These are phyloP conservation scores for Amphiprion percula DNA, from an alignment of 2,113 vertebrate species.

Conservation along the genomic window DNA sequence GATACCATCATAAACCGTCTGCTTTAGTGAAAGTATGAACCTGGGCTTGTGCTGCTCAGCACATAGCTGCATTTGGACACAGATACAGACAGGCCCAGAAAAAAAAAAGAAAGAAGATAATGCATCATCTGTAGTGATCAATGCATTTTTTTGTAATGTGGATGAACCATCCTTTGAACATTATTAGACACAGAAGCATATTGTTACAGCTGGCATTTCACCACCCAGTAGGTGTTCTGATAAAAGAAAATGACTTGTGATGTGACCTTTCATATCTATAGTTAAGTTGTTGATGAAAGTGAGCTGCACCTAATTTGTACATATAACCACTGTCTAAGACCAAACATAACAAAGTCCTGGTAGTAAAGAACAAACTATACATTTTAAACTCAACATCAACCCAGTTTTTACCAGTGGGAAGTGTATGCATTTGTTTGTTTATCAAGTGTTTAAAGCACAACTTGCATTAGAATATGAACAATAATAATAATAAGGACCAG, in stretches of 20 bases:
- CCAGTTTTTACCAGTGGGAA: neutral
- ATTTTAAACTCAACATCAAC: neutral
- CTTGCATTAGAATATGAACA: neutral
- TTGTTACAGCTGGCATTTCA: slow-evolving; percentile 41
- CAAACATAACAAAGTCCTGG: no score
- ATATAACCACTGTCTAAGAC: neutral
- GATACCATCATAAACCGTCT: neutral
- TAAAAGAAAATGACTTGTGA: slow-evolving; percentile 48
- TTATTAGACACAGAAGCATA: neutral
- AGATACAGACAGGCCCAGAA: no score
- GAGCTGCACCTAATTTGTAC: neutral
- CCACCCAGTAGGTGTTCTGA: slow-evolving; percentile 14
- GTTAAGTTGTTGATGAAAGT: slow-evolving; percentile 1
- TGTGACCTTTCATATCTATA: slow-evolving; percentile 58
- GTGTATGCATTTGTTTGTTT: neutral
- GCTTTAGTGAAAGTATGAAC: no score
- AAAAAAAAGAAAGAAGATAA: no score
- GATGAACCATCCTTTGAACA: neutral
- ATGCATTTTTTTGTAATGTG: no score
- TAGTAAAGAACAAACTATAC: no score
- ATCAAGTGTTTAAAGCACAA: neutral
- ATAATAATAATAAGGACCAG: no score
- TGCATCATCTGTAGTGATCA: no score
- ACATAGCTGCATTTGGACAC: no score
- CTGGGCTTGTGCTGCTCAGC: no score